phyloP scores from a whole-genome alignment of 2,113 vertebrate species.

The Megaceryle maxima region DNA sequence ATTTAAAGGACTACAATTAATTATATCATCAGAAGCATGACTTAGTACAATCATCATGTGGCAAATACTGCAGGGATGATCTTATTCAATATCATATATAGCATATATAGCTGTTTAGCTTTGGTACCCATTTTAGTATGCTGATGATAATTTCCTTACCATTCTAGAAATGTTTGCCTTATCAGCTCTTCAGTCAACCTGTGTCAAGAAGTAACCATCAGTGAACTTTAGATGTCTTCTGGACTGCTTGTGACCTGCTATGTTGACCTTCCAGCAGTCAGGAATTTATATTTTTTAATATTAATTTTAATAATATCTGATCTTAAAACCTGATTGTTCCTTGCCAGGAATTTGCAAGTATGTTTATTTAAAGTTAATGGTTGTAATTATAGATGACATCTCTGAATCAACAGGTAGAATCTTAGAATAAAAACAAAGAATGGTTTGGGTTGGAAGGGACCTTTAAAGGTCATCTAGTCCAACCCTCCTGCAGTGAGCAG shows the following conservation, averaged over 20 bases:
- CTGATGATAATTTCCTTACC: constrained; percentile 17
- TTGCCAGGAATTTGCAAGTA: not conserved
- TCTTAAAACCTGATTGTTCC: not conserved
- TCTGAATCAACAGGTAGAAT: not conserved
- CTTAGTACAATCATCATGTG: constrained; percentile 10
- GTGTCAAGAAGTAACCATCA: not conserved
- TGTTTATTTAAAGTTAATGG: not conserved
- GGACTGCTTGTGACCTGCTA: not conserved
- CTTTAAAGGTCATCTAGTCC: too few species aligned
- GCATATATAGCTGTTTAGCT: constrained; percentile 11
- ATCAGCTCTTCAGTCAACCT: not conserved
- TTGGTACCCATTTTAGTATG: not conserved
- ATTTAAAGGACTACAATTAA: constrained; percentile 12
- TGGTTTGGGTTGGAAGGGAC: too few species aligned
- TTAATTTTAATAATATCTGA: not conserved
- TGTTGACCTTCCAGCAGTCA: not conserved
- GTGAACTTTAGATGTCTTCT: not conserved
- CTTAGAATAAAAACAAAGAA: too few species aligned
- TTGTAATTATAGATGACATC: not conserved
- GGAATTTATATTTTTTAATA: not conserved
- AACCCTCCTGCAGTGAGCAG: too few species aligned
- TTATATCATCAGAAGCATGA: not conserved
- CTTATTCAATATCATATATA: constrained; percentile 13
- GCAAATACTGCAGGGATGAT: not conserved
- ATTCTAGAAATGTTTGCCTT: constrained; percentile 16